These are phyloP conservation scores for Hystrix cristata DNA, from an alignment of 2,113 vertebrate genomes.

Conservation along the genomic window DNA sequence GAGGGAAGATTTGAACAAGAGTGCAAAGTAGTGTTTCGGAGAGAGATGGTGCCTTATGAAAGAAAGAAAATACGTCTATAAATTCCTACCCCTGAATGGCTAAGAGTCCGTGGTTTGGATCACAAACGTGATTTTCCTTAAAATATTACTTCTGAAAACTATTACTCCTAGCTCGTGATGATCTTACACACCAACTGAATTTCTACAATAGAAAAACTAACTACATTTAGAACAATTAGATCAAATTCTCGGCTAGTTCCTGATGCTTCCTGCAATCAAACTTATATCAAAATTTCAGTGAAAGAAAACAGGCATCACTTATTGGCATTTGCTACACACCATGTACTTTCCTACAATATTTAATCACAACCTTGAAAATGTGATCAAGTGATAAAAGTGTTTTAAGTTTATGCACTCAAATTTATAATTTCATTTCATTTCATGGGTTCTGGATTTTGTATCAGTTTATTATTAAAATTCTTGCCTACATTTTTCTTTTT, in stretches of 20 bases:
- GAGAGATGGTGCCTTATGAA: not conserved
- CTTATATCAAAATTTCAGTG: not conserved
- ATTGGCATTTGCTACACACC: not conserved
- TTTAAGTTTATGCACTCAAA: not conserved
- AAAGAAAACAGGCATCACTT: not conserved
- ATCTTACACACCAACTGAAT: not conserved
- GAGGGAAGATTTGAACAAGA: not conserved
- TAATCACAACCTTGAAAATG: not conserved
- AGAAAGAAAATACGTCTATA: not conserved
- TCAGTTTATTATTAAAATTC: not conserved
- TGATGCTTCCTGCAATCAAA: not conserved
- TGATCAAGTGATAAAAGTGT: not conserved
- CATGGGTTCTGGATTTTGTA: not conserved
- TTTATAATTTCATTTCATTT: not conserved
- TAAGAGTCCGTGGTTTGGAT: not conserved
- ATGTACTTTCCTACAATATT: not conserved
- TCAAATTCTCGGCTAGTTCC: not conserved
- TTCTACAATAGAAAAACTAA: not conserved
- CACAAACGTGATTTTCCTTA: not conserved
- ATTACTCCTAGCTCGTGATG: not conserved
- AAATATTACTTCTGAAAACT: not conserved
- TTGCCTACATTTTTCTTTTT: not conserved
- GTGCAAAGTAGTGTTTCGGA: not conserved
- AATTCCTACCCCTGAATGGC: not conserved
- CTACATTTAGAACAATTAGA: not conserved